These are phyloP conservation scores for Drosophila prolongata DNA, from an alignment of 2,888 invertebrate genomes.

Conservation along the genomic window DNA sequence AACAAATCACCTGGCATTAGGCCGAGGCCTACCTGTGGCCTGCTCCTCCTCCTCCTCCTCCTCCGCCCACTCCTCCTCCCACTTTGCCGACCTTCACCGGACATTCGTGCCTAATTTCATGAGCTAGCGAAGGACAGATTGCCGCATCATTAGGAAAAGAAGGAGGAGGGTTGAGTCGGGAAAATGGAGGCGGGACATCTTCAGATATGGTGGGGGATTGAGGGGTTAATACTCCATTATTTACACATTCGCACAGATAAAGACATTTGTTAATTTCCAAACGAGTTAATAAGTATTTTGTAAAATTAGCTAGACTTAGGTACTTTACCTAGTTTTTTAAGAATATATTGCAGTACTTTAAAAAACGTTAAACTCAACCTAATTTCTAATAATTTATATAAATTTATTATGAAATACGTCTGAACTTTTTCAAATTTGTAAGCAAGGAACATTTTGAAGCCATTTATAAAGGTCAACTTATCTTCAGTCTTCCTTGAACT, in stretches of 20 bases:
- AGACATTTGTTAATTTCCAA: neutral
- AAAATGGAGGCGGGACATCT: neutral
- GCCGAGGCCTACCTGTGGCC: conserved; percentile 52
- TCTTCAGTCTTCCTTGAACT: no score
- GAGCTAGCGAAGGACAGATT: conserved; percentile 71
- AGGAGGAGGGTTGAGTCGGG: neutral
- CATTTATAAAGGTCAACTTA: no score
- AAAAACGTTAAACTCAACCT: no score
- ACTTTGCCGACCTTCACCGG: conserved; percentile 40
- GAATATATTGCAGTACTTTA: no score
- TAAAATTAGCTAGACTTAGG: neutral
- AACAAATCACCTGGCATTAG: conserved; percentile 75
- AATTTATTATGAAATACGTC: no score
- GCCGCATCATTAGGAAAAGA: conserved; percentile 63
- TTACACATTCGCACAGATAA: conserved; percentile 4
- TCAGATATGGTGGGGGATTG: neutral
- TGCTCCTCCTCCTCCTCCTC: neutral
- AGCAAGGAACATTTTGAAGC: no score
- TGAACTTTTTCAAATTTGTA: no score
- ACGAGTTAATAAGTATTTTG: conserved; percentile 5
- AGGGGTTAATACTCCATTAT: neutral
- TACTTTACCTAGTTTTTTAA: no score
- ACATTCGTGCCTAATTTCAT: conserved; percentile 74
- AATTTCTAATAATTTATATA: no score
- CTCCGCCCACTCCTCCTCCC: neutral